phyloP scores from a whole-genome alignment of 2,797 vertebrate species.

The Poeciliopsis presidionis region DNA sequence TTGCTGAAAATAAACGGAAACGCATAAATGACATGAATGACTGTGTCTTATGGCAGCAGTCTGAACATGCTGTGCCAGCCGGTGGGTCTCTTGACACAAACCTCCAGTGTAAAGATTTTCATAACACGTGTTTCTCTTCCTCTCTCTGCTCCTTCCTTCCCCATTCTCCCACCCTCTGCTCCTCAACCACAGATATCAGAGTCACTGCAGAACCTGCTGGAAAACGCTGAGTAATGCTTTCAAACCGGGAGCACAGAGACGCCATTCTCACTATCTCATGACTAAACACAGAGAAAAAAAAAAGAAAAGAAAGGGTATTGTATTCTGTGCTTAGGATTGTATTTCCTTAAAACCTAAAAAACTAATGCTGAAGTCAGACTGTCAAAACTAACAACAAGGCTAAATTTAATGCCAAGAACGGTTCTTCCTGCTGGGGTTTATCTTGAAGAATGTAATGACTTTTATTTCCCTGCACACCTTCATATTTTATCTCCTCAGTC shows the following conservation, averaged over 20 bases:
- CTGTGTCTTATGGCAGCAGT: neutral
- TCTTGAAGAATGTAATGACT: neutral
- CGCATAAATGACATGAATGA: neutral
- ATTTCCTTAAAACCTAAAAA: neutral
- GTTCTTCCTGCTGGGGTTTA: neutral
- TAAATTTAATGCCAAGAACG: neutral
- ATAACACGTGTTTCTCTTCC: neutral
- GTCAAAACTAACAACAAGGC: neutral
- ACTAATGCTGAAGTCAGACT: neutral
- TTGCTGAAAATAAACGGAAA: slow-evolving; percentile 5
- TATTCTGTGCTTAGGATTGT: neutral
- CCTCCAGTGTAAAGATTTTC: too few relatives aligned
- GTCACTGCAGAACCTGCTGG: slow-evolving; percentile 4
- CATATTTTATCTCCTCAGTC: neutral
- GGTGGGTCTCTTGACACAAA: neutral
- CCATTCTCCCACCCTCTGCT: neutral
- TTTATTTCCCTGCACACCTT: neutral
- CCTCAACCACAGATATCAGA: neutral
- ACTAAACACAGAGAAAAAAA: neutral
- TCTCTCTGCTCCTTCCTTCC: neutral
- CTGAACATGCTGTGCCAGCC: neutral
- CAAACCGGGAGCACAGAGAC: neutral
- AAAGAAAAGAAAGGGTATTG: neutral
- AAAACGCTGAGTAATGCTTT: slow-evolving; percentile 13
- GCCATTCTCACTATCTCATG: neutral